Evolutionary conservation across 2,888 invertebrate species (phyloP), one percentile per base, ranked within the genome.

Genomic region (Scaptomyza polygonia): DNA sequence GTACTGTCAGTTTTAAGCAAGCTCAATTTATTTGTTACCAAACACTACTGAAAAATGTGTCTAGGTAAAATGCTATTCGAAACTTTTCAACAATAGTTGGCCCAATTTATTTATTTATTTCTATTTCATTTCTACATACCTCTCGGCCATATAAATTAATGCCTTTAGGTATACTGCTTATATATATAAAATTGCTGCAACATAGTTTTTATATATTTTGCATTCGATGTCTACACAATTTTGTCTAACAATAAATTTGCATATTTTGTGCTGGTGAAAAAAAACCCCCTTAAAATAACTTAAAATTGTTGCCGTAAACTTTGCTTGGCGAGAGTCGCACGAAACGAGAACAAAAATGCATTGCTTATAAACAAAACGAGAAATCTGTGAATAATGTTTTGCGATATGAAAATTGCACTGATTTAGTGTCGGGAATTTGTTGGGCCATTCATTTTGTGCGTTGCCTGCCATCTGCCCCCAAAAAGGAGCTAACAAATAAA

Each of bases 341-440:
- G 39, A 39, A 39, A 55, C 56, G 39, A 39, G 16, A 39, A 67
- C 12, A 18, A 32, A 74, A 74, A 55, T 67, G 74, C 75, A 81
- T 67, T 77, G 71, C 68, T 68, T 65, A 79, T 81, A 81, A 81
- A 84, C 82, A 85, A 81, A 73, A 64, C 55, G 44, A 44, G 45
- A 56, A 72, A 65, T 65, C 83, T 67, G 83, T 81, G 86, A 81
- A 67, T 83, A 81, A 81, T 86, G 86, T 67, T 69, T 68, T 67
- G 61, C 68, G 81, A 81, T 81, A 81, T 79, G 86, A 71, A 79
- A 81, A 81, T 74, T 71, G 77, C 81, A 83, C 86, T 81, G 81
- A 81, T 81, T 83, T 86, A 81, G 65, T 77, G 67, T 29, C 44
- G 43, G 51, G 65, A 79, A 82, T 85, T 82, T 82, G 67, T 62